Evolutionary conservation across 2,113 vertebrate genomes (phyloP).

Genomic region (Ploceus nigricollis): DNA sequence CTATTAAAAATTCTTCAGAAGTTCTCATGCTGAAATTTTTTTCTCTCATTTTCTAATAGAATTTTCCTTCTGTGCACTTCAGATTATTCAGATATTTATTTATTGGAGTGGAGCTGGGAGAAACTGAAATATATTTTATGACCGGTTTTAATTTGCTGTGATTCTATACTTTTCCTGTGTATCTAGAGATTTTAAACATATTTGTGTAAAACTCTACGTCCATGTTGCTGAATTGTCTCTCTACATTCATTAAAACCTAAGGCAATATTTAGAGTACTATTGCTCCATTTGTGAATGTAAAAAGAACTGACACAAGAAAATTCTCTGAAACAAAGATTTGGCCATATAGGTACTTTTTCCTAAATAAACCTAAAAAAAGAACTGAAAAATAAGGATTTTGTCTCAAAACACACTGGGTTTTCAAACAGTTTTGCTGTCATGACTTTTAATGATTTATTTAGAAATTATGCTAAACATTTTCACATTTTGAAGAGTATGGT

Average conservation of each 20-base stretch:
- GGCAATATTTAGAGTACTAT: background rate
- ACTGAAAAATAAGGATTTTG: background rate
- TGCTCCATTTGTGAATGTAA: background rate
- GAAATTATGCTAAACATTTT: background rate
- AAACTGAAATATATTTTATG: background rate
- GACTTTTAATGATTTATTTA: background rate
- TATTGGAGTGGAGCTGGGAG: background rate
- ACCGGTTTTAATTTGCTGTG: background rate
- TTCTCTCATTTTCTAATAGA: background rate
- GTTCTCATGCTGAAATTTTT: background rate
- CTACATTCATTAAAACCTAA: background rate
- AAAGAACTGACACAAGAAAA: background rate
- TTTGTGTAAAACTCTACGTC: background rate
- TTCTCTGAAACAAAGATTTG: background rate
- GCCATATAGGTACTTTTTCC: background rate
- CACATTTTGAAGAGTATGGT: background rate
- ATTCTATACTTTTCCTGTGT: background rate
- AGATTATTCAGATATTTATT: background rate
- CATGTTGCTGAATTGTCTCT: background rate
- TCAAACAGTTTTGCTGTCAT: background rate
- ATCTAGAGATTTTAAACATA: background rate
- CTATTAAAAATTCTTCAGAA: background rate
- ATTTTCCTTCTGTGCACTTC: background rate
- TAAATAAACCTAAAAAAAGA: background rate
- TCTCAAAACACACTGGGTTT: background rate